These are phyloP conservation scores for Hoplostethus atlanticus DNA, from an alignment of 2,797 vertebrate genomes.

Conservation along the genomic window DNA sequence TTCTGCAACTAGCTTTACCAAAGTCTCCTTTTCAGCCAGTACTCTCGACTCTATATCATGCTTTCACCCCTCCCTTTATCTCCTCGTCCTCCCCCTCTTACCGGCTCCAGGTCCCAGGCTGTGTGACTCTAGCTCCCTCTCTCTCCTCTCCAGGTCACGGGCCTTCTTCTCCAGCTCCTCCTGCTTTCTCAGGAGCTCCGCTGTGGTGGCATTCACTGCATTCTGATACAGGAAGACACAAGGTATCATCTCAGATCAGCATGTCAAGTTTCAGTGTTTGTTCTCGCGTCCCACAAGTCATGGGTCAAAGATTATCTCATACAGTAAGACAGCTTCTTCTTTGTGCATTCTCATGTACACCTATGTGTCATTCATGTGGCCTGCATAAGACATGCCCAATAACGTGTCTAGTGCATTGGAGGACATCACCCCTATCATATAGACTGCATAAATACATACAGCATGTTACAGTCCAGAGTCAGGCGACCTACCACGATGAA, in stretches of 20 bases:
- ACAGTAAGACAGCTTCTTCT: no score
- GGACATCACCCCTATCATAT: no score
- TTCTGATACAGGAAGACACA: constrained; percentile 55
- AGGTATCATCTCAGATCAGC: constrained; percentile 1
- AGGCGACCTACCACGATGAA: no score
- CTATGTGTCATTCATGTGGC: no score
- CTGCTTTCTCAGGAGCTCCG: constrained; percentile 93
- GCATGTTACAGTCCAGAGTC: no score
- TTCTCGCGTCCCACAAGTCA: background rate
- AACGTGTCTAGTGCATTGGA: no score
- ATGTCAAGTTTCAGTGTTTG: constrained; percentile 16
- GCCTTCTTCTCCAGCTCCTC: constrained; percentile 97
- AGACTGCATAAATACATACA: no score
- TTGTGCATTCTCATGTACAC: no score
- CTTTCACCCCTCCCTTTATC: background rate
- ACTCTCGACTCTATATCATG: background rate
- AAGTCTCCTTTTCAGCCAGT: background rate
- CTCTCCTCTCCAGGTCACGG: constrained; percentile 92
- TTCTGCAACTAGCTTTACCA: background rate
- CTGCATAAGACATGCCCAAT: no score
- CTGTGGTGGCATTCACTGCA: constrained; percentile 82
- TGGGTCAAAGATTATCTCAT: background rate
- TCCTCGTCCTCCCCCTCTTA: constrained; percentile 64
- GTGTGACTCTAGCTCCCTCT: constrained; percentile 91
- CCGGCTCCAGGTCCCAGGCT: constrained; percentile 85